phyloP scores from a whole-genome alignment of 2,113 vertebrate species.

The Hystrix cristata region DNA sequence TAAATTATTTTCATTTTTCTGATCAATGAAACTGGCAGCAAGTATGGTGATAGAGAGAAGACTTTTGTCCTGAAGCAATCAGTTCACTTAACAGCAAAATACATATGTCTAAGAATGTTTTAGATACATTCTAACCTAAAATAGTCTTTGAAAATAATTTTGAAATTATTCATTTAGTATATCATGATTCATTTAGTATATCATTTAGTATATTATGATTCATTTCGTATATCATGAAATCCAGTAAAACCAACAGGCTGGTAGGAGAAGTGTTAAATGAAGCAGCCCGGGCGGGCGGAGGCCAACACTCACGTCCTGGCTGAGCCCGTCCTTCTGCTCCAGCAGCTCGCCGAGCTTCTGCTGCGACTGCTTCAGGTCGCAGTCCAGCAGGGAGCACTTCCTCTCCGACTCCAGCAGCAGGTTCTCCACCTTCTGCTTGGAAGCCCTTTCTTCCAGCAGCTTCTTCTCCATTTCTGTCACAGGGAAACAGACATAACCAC shows the following conservation, averaged over 20 bases:
- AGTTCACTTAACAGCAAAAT: conserved; percentile 43
- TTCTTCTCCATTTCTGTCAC: conserved; percentile 97
- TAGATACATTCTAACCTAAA: conserved; percentile 64
- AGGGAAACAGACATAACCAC: conserved; percentile 38
- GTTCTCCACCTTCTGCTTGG: conserved; percentile 97
- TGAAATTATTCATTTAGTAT: background rate
- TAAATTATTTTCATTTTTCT: conserved; percentile 58
- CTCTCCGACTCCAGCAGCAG: conserved; percentile 96
- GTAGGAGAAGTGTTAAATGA: too few species aligned
- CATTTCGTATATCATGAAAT: conserved; percentile 9
- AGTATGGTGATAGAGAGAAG: background rate
- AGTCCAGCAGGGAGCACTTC: conserved; percentile 96
- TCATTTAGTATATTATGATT: background rate
- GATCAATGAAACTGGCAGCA: conserved; percentile 35
- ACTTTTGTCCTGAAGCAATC: conserved; percentile 19
- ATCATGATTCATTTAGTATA: conserved; percentile 17
- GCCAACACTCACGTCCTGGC: conserved; percentile 92
- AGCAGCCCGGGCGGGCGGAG: too few species aligned
- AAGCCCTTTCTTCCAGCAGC: conserved; percentile 94
- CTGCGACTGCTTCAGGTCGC: conserved; percentile 97
- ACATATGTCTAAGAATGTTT: background rate
- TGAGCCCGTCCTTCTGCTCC: conserved; percentile 94
- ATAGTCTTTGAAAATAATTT: conserved; percentile 33
- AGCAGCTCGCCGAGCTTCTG: conserved; percentile 97
- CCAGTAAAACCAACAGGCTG: background rate